Percentiles rank a stretch among this genome's conserved stretches.
phyloP scores from a whole-genome alignment of 1,140 invertebrate genomes.

The Drosophila obscura region DNA sequence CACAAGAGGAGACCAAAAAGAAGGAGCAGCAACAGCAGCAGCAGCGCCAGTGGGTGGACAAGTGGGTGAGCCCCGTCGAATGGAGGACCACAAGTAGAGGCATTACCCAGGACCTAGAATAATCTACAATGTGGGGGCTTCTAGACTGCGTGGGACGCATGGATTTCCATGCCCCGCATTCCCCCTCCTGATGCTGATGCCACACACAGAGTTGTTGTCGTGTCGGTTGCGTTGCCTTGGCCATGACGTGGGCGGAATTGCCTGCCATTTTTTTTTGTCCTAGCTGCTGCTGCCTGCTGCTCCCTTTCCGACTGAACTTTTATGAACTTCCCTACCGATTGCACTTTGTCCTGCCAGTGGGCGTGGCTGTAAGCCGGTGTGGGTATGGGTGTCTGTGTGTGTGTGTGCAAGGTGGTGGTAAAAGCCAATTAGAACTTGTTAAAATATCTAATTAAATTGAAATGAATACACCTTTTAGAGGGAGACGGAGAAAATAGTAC shows the following conservation, averaged over 20 bases:
- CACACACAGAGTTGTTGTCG: too few relatives aligned
- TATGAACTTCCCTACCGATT: slow-evolving; percentile 34
- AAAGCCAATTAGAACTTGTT: slow-evolving; percentile 36
- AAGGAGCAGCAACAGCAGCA: background rate
- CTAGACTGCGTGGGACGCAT: slow-evolving; percentile 23
- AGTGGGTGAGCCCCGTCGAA: too few relatives aligned
- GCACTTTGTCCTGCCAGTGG: slow-evolving; percentile 16
- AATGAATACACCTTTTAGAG: slow-evolving; percentile 20
- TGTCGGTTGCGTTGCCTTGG: too few relatives aligned
- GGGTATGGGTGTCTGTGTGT: too few relatives aligned
- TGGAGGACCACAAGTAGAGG: too few relatives aligned
- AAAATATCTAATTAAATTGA: slow-evolving; percentile 40
- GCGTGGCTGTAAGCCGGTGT: background rate
- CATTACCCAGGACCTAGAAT: background rate
- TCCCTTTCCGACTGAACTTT: background rate
- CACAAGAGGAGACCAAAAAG: background rate
- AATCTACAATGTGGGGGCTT: background rate
- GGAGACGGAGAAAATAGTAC: too few relatives aligned
- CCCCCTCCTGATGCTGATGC: too few relatives aligned
- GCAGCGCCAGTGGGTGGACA: too few relatives aligned
- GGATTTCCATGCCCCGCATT: too few relatives aligned
- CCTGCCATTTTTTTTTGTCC: slow-evolving; percentile 28
- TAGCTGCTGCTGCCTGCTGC: background rate
- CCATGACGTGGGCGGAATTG: slow-evolving; percentile 27
- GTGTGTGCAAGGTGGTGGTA: background rate